Conservation (phyloP, 2,113 vertebrate genomes). For the Phaethornis superciliosus region DNA sequence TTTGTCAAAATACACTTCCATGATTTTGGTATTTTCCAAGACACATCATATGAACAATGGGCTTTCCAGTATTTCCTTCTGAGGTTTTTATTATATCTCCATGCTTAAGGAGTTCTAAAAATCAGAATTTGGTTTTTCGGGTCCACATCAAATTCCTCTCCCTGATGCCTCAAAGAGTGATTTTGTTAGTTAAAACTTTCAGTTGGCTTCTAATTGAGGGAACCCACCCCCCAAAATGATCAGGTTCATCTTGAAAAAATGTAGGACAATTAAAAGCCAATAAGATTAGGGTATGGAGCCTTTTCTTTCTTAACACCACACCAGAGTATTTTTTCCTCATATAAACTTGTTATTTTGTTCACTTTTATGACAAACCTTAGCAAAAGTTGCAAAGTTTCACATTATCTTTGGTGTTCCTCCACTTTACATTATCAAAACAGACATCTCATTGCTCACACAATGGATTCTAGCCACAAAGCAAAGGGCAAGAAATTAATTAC, state of each 20-base stretch:
- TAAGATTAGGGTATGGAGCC: neutral
- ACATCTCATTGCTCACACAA: neutral
- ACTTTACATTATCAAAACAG: neutral
- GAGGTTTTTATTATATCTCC: neutral
- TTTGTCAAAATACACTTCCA: neutral
- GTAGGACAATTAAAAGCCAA: neutral
- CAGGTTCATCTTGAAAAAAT: neutral
- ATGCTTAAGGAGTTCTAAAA: neutral
- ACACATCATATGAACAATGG: neutral
- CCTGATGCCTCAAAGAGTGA: rapidly evolving
- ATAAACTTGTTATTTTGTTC: neutral
- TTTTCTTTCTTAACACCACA: neutral
- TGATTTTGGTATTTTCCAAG: neutral
- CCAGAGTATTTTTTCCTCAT: neutral
- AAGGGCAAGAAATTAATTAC: neutral
- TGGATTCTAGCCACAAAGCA: neutral
- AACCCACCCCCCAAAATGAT: too few relatives aligned
- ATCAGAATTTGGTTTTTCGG: neutral
- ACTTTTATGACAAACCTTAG: neutral
- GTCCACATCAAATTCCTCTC: neutral
- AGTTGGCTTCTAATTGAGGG: neutral
- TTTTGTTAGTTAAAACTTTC: neutral
- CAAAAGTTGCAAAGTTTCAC: neutral
- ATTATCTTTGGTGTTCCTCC: neutral
- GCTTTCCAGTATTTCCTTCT: neutral